Evolutionary conservation across 2,797 vertebrate genomes (phyloP).

Genomic region (Scomberomorus guttatus): DNA sequence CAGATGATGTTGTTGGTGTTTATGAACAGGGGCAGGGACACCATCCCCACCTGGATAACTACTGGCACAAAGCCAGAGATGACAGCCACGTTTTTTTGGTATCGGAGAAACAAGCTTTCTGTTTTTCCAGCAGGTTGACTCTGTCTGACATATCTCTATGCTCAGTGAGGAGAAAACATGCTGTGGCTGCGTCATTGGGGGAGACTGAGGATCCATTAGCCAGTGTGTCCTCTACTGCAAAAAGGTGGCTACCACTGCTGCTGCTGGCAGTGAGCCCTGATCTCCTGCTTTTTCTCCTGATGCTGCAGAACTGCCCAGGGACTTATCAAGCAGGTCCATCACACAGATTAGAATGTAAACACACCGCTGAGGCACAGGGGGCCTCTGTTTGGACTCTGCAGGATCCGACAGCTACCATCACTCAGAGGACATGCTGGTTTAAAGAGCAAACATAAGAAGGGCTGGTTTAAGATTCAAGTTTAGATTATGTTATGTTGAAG

Average conservation of each 20-base stretch:
- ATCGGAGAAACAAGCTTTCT: not conserved
- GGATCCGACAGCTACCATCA: conserved; percentile 48
- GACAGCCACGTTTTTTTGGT: conserved; percentile 32
- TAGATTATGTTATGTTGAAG: conserved; percentile 20
- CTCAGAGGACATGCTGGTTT: conserved; percentile 53
- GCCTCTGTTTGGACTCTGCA: conserved; percentile 54
- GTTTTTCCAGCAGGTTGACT: conserved; percentile 39
- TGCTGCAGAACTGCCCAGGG: conserved; percentile 67
- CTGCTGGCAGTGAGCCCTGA: conserved; percentile 66
- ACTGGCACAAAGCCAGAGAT: conserved; percentile 47
- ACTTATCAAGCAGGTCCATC: conserved; percentile 77
- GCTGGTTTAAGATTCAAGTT: conserved; percentile 24
- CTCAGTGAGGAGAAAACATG: conserved; percentile 42
- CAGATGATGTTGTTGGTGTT: conserved; percentile 26
- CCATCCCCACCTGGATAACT: conserved; percentile 3
- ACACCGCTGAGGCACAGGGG: conserved; percentile 45
- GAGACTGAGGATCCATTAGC: conserved; percentile 63
- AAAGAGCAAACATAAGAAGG: conserved; percentile 53
- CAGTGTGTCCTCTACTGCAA: conserved; percentile 54
- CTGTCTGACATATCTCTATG: conserved; percentile 33
- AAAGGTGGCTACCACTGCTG: conserved; percentile 50
- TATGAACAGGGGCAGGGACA: conserved; percentile 19
- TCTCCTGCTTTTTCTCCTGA: conserved; percentile 47
- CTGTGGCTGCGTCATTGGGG: conserved; percentile 36
- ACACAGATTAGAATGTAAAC: conserved; percentile 82